These are phyloP conservation scores for Phortica variegata DNA, from an alignment of 1,140 invertebrate genomes.

Conservation along the genomic window DNA sequence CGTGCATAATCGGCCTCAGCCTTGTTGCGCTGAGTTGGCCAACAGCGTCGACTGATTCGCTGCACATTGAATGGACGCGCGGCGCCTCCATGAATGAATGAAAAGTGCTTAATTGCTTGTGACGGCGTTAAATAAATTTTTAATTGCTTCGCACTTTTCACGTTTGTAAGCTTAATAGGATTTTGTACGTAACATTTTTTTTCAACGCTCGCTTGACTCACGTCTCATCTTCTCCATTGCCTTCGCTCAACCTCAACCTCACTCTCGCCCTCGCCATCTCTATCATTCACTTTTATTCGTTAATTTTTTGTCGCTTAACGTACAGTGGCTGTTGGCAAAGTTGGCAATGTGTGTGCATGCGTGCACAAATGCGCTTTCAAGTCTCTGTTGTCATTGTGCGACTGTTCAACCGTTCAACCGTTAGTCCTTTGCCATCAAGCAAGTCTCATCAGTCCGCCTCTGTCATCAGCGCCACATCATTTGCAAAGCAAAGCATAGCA, in stretches of 20 bases:
- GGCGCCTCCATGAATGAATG: constrained; percentile 43
- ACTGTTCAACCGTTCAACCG: constrained; percentile 21
- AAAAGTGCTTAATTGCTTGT: constrained; percentile 57
- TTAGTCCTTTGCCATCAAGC: neutral
- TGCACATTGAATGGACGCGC: constrained; percentile 7
- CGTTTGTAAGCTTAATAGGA: constrained; percentile 55
- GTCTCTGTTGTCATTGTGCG: constrained; percentile 15
- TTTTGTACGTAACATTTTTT: constrained; percentile 10
- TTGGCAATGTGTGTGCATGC: no score
- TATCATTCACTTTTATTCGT: constrained; percentile 34
- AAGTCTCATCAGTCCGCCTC: constrained; percentile 32
- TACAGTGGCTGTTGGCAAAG: no score
- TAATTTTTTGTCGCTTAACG: constrained; percentile 32
- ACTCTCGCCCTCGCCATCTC: neutral
- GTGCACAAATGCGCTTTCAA: constrained; percentile 19
- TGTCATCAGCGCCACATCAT: constrained; percentile 37
- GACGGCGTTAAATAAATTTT: constrained; percentile 58
- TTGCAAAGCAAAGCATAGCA: constrained; percentile 53
- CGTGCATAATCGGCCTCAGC: neutral
- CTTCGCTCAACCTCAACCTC: neutral
- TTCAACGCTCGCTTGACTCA: neutral
- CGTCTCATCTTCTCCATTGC: neutral
- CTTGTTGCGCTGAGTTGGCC: neutral
- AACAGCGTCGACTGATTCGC: no score
- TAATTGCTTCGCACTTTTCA: constrained; percentile 57